phyloP scores from a whole-genome alignment of 1,140 invertebrate species.

The Yoshiicerus persimilis region DNA sequence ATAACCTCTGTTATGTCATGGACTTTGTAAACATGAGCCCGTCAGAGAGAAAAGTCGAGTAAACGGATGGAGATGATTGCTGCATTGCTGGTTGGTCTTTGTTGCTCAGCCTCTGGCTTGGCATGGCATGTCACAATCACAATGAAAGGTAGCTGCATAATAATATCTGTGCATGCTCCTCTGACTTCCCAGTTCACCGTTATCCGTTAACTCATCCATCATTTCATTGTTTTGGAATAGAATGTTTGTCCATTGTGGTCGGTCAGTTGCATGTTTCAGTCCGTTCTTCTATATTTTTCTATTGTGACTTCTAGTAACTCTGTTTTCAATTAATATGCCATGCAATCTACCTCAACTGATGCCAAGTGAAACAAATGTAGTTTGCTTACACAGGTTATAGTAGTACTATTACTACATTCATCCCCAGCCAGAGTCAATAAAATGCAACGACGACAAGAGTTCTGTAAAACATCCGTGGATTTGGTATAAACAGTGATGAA shows the following conservation, averaged over 20 bases:
- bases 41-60: background rate
- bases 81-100: background rate
- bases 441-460: too few relatives aligned
- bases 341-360: background rate
- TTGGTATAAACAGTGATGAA: too few relatives aligned
- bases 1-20: background rate
- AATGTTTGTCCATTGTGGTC: background rate
- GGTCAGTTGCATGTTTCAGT: background rate
- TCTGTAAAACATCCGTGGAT: too few relatives aligned
- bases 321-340: background rate
- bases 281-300: background rate
- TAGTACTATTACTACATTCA: too few relatives aligned
- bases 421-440: too few relatives aligned
- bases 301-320: background rate
- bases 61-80: background rate
- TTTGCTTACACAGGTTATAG: too few relatives aligned
- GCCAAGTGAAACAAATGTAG: background rate
- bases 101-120: background rate
- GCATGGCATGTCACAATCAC: background rate
- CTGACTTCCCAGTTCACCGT: background rate
- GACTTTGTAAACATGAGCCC: background rate
- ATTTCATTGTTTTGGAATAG: background rate
- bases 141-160: background rate
- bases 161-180: background rate
- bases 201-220: constrained; percentile 3